Conservation (phyloP, 1,140 invertebrate species). For the Dryas iulia region DNA sequence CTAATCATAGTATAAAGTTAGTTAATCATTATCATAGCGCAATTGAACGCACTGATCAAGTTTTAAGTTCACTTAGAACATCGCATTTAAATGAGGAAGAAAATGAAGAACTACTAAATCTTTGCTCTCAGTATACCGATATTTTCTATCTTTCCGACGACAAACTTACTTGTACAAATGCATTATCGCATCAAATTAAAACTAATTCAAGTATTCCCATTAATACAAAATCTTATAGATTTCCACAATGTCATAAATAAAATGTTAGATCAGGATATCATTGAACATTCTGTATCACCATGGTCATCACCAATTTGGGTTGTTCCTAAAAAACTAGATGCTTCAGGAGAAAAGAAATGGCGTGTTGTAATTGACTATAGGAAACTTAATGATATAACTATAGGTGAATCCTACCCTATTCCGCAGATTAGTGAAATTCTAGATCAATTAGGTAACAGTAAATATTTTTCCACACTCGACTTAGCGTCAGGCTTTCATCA, state of each 20-base stretch:
- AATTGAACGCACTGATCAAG: too few species aligned
- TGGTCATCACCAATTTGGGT: constrained; percentile 2
- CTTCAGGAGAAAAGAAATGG: not conserved
- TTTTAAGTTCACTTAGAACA: too few species aligned
- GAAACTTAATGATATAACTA: not conserved
- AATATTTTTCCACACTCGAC: constrained; percentile 7
- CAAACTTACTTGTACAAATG: too few species aligned
- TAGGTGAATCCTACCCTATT: constrained; percentile 1
- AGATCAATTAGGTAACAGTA: constrained; percentile 13
- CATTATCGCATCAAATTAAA: too few species aligned
- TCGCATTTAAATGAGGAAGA: too few species aligned
- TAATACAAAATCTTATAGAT: too few species aligned
- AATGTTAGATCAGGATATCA: constrained; percentile 32
- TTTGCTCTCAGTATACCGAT: too few species aligned
- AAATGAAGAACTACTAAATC: too few species aligned
- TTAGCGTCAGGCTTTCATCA: constrained; percentile 15
- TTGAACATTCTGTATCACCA: not conserved
- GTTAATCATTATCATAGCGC: too few species aligned
- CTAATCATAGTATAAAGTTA: too few species aligned
- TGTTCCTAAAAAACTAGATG: constrained; percentile 8
- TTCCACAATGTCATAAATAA: constrained; percentile 19
- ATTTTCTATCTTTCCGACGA: too few species aligned
- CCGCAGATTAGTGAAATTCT: constrained; percentile 5
- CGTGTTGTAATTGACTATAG: constrained; percentile 3
- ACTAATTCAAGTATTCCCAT: too few species aligned